A percentile compares a stretch with the other conserved stretches of the same genome.
phyloP scores from a whole-genome alignment of 2,888 invertebrate species.

The Cryptocephalus moraei region DNA sequence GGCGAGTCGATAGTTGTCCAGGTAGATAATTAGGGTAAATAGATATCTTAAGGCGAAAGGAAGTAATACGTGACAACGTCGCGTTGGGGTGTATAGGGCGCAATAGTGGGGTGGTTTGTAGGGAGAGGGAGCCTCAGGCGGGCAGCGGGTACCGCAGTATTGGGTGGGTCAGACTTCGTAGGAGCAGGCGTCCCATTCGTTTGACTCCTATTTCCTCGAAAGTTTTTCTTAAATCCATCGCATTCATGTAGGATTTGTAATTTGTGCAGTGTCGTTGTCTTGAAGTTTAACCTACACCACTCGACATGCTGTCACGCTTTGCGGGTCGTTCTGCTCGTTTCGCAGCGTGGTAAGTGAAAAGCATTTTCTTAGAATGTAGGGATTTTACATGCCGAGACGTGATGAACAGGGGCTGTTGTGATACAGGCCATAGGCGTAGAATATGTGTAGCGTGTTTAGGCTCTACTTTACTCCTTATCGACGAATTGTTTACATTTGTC shows the following conservation, averaged over 20 bases:
- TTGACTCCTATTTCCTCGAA: slow-evolving; percentile 8
- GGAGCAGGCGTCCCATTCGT: slow-evolving; percentile 25
- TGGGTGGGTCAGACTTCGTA: slow-evolving; percentile 41
- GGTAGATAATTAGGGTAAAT: too few relatives aligned
- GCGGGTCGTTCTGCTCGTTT: slow-evolving; percentile 7
- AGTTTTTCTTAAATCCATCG: slow-evolving; percentile 12
- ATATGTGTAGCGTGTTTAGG: too few relatives aligned
- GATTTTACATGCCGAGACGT: too few relatives aligned
- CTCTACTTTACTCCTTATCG: too few relatives aligned
- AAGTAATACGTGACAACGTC: slow-evolving; percentile 15
- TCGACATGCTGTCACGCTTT: slow-evolving; percentile 14
- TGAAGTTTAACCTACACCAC: slow-evolving; percentile 5
- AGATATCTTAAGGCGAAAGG: slow-evolving; percentile 2
- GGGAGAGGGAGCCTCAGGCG: slow-evolving; percentile 32
- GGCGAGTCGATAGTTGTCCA: too few relatives aligned
- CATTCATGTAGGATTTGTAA: slow-evolving; percentile 7
- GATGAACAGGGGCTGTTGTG: too few relatives aligned
- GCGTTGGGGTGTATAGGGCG: slow-evolving; percentile 12
- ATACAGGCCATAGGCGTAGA: too few relatives aligned
- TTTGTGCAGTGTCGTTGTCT: slow-evolving; percentile 10
- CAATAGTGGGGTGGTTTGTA: slow-evolving; percentile 35
- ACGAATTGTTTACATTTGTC: too few relatives aligned
- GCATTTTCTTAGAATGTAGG: slow-evolving; percentile 1
- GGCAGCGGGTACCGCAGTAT: slow-evolving; percentile 41
- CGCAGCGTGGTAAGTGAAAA: slow-evolving; percentile 17